Percentiles rank a stretch among this genome's conserved stretches.
Conservation (phyloP, 2,888 invertebrate genomes). For the Aporophyla lueneburgensis region DNA sequence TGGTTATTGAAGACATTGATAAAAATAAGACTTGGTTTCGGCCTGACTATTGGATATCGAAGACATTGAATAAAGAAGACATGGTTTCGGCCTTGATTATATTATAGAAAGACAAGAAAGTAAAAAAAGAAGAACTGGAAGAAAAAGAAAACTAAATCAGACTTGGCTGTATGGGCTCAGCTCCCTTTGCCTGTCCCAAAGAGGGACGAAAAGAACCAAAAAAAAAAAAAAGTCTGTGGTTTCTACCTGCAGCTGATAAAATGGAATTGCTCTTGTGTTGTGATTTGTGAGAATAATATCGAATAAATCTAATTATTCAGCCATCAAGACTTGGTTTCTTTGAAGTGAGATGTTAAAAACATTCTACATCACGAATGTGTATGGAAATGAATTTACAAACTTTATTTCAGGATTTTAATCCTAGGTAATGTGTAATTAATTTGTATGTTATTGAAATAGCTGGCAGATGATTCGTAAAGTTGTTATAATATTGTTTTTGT, state of each 20-base stretch:
- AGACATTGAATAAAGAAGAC: too few relatives aligned
- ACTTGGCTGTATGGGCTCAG: too few relatives aligned
- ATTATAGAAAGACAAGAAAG: too few relatives aligned
- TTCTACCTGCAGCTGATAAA: constrained; percentile 42
- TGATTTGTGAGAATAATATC: constrained; percentile 54
- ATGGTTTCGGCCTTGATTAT: too few relatives aligned
- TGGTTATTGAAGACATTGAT: too few relatives aligned
- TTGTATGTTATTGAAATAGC: constrained; percentile 53
- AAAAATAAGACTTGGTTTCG: too few relatives aligned
- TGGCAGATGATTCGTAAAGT: constrained; percentile 39
- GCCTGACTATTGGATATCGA: too few relatives aligned
- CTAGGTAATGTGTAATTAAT: constrained; percentile 91
- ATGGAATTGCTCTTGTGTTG: constrained; percentile 51
- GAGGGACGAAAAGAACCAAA: too few relatives aligned
- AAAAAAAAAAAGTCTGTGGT: constrained; percentile 44
- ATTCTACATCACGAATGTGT: constrained; percentile 81
- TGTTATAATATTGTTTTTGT: constrained; percentile 73
- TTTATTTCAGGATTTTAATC: constrained; percentile 97
- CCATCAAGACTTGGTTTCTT: constrained; percentile 57
- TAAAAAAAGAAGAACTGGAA: too few relatives aligned
- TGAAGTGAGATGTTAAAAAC: constrained; percentile 76
- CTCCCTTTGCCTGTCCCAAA: too few relatives aligned
- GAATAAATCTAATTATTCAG: constrained; percentile 36
- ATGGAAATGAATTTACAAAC: constrained; percentile 96
- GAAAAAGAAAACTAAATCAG: too few relatives aligned